Base-by-base conservation (phyloP, 2,113 vertebrate genomes). In the Tetrax tetrax region DNA sequence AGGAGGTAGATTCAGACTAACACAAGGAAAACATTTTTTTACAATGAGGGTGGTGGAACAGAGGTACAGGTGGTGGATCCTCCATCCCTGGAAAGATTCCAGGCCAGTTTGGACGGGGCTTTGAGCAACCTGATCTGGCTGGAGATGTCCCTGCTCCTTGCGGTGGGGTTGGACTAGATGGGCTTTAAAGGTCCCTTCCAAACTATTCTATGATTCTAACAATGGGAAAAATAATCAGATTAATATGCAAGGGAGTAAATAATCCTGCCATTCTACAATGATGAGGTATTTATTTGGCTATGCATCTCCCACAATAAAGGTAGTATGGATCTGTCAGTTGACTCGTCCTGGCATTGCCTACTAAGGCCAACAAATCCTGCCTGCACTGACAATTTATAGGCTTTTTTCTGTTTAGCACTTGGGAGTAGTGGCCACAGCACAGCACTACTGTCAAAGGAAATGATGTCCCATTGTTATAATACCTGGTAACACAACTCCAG, bases 361-460 rank as follows among this genome's bases (percentile, higher is more conserved):
- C 41, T 17, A 53, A 71, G 64, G 57, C 35, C 89, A 66, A 76
- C 27, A 88, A 59, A 69, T 35, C 60, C 65, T 84, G 29, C 60
- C n/a, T 59, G 41, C 33, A 4, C 47, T 47, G 50, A 65, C 29
- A 60, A 50, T 88, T 92, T 76, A 72, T 24, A 47, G 68, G 13
- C 4, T 43, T 59, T 79, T 57, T 59, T 43, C 31, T 5, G 1
- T 43, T 17, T 66, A 70, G 23, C 83, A 11, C 28, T 17, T 14
- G 48, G 48, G n/a, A 61, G 47, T 8, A 71, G 76, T 14, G 57
- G 22, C 45, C 51, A 25, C 35, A 54, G 53, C 76, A 51, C 0
- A 6, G 72, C 54, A 57, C 41, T 69, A 50, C 72, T 93, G 85
- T 38, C 83, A 51, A 29, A 63, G 64, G 70, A 89, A 95, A 83